These are phyloP conservation scores for Agrotis exclamationis DNA, from an alignment of 2,888 invertebrate species.

Conservation along the genomic window DNA sequence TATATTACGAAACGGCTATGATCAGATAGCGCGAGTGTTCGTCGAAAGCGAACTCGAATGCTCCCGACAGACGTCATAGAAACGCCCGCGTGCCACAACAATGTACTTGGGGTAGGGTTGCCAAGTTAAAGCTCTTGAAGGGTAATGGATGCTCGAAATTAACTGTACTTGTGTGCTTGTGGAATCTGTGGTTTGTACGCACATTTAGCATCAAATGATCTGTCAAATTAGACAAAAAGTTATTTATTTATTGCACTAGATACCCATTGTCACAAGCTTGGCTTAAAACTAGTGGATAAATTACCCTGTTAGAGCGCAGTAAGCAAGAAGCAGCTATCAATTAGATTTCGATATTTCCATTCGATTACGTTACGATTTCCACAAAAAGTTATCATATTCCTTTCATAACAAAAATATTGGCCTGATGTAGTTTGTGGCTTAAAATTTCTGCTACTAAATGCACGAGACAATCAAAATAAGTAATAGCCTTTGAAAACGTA, in stretches of 20 bases:
- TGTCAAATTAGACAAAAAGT: too few species aligned
- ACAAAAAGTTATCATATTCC: neutral
- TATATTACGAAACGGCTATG: constrained; percentile 80
- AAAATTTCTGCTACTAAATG: neutral
- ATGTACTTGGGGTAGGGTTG: constrained; percentile 57
- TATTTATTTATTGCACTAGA: too few species aligned
- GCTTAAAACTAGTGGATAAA: too few species aligned
- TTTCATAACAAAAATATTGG: neutral
- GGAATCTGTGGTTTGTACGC: too few species aligned
- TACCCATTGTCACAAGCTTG: too few species aligned
- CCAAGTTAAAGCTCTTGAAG: neutral
- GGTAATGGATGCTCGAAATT: neutral
- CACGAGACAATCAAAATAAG: neutral
- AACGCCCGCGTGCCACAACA: constrained; percentile 65
- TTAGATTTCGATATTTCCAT: too few species aligned
- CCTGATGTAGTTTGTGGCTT: neutral
- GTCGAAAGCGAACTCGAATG: constrained; percentile 78
- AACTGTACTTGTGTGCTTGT: too few species aligned
- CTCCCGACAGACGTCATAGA: constrained; percentile 76
- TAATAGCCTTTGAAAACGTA: neutral
- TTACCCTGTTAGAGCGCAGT: too few species aligned
- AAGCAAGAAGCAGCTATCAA: too few species aligned
- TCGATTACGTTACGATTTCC: too few species aligned
- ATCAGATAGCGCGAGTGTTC: constrained; percentile 84
- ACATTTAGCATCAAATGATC: too few species aligned